Evolutionary conservation across 2,888 invertebrate genomes (phyloP).

Genomic region (Sinotaia quadrata): DNA sequence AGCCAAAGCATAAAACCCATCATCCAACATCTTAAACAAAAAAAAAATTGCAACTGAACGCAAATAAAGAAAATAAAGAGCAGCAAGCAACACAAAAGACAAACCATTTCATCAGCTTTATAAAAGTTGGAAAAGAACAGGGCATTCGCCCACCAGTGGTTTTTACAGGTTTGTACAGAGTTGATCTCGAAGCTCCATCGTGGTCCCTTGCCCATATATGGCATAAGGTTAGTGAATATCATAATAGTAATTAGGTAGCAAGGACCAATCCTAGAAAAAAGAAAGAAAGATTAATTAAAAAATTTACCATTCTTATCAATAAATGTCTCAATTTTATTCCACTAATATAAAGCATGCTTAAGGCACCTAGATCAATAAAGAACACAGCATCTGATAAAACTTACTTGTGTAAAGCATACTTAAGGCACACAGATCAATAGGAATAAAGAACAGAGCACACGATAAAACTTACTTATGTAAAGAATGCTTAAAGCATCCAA

Average conservation of each 20-base stretch:
- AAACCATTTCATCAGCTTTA: slow-evolving; percentile 41
- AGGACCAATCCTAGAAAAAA: slow-evolving; percentile 55
- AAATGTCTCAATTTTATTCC: no score
- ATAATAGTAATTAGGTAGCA: slow-evolving; percentile 55
- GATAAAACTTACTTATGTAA: no score
- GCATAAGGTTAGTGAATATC: slow-evolving; percentile 51
- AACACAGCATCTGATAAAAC: no score
- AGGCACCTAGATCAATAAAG: no score
- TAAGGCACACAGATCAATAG: no score
- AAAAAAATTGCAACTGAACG: neutral
- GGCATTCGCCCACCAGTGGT: slow-evolving; percentile 64
- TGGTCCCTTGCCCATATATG: slow-evolving; percentile 58
- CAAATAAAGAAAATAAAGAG: neutral
- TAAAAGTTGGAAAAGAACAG: slow-evolving; percentile 63
- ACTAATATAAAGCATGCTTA: no score
- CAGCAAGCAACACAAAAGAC: neutral
- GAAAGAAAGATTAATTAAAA: no score
- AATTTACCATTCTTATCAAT: no score
- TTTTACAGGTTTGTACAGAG: slow-evolving; percentile 45
- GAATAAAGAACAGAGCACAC: no score
- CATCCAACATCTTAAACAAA: neutral
- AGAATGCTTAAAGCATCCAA: no score
- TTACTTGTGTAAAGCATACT: no score
- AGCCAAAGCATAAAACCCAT: no score
- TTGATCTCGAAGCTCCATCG: slow-evolving; percentile 41